These are phyloP conservation scores for Microplitis deprimator DNA, from an alignment of 2,888 invertebrate genomes.

Conservation along the genomic window DNA sequence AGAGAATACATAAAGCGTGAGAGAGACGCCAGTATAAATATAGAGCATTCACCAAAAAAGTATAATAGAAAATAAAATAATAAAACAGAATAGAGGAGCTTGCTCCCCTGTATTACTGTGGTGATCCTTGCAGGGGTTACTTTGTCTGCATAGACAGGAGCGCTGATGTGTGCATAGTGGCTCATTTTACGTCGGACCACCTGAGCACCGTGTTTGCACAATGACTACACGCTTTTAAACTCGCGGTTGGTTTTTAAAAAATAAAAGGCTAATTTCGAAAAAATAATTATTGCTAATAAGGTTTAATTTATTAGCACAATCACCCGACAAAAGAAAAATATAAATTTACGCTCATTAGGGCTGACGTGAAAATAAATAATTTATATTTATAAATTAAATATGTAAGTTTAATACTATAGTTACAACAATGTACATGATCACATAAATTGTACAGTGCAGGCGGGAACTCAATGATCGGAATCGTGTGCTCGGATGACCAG, in stretches of 20 bases:
- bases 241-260: conserved; percentile 33
- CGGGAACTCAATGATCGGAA: conserved; percentile 54
- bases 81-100: conserved; percentile 27
- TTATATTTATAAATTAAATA: background rate
- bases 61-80: conserved; percentile 40
- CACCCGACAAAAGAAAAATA: background rate
- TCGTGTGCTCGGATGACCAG: conserved; percentile 55
- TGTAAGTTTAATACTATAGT: background rate
- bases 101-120: conserved; percentile 20
- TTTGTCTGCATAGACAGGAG: conserved; percentile 50
- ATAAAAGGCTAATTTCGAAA: conserved; percentile 10
- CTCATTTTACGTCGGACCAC: conserved; percentile 61
- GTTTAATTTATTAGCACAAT: background rate
- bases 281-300: background rate
- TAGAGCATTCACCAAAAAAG: conserved; percentile 28
- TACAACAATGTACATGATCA: background rate
- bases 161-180: conserved; percentile 60
- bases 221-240: conserved; percentile 36
- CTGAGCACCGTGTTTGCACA: conserved; percentile 61
- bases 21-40: conserved; percentile 7
- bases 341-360: background rate
- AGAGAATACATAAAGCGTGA: background rate
- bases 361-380: background rate
- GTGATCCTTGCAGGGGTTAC: conserved; percentile 44
- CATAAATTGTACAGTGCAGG: conserved; percentile 20